These are phyloP conservation scores for Diachasmimorpha longicaudata DNA, from an alignment of 1,140 invertebrate species.

Conservation along the genomic window DNA sequence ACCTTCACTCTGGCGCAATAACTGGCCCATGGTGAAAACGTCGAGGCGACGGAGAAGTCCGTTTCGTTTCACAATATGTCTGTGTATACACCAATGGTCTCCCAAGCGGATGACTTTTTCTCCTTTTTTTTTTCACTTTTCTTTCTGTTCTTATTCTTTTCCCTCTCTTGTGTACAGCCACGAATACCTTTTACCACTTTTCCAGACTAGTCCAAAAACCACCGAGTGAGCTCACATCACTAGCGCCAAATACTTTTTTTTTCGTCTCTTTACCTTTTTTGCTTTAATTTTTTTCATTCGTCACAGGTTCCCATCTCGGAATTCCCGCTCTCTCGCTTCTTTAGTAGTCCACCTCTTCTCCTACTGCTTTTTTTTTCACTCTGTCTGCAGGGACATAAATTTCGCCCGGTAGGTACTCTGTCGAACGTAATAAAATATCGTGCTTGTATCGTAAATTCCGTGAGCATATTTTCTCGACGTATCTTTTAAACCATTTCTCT, in stretches of 20 bases:
- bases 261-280: conserved; percentile 5
- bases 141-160: not conserved
- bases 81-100: not conserved
- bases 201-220: conserved; percentile 36
- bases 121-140: not conserved
- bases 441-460: conserved; percentile 55
- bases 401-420: conserved; percentile 51
- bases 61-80: conserved; percentile 12
- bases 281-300: conserved; percentile 6
- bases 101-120: not conserved
- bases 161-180: conserved; percentile 8
- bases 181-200: conserved; percentile 40
- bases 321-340: conserved; percentile 19
- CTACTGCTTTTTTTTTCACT: conserved; percentile 15
- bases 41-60: conserved; percentile 7
- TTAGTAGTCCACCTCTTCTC: conserved; percentile 14
- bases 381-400: conserved; percentile 50
- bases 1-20: conserved; percentile 16
- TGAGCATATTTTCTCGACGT: conserved; percentile 46
- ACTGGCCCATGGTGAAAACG: conserved; percentile 7
- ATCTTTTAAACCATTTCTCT: conserved; percentile 25
- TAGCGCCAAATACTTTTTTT: conserved; percentile 39
- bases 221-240: not conserved
- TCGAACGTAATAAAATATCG: conserved; percentile 57
- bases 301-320: not conserved